A percentile compares a stretch with the other conserved stretches of the same genome.
Evolutionary conservation across 1,140 invertebrate species (phyloP).

Genomic region (Drosophila nigrodunni): DNA sequence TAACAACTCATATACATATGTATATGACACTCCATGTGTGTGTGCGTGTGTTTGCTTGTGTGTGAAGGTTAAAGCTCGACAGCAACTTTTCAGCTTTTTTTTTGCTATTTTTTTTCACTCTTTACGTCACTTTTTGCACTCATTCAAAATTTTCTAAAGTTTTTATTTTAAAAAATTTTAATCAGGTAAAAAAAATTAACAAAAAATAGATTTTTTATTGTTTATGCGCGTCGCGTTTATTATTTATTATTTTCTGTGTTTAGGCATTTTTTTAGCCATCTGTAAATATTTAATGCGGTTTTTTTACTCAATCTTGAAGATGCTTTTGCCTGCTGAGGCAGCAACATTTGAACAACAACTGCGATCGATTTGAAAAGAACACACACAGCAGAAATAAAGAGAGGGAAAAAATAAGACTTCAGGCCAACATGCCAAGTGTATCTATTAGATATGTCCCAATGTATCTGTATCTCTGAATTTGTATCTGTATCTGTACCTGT

Average conservation of each 20-base stretch:
- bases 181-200: neutral
- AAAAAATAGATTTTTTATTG: neutral
- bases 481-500: conserved; percentile 24
- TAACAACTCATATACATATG: conserved; percentile 10
- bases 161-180: neutral
- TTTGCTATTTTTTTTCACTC: conserved; percentile 17
- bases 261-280: no score
- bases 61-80: conserved; percentile 49
- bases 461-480: conserved; percentile 27
- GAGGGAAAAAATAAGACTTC: neutral
- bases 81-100: conserved; percentile 20
- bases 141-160: neutral
- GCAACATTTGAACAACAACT: conserved; percentile 28
- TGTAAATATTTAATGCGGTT: neutral
- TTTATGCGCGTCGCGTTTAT: neutral
- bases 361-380: conserved; percentile 12
- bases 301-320: conserved; percentile 5
- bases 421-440: conserved; percentile 36
- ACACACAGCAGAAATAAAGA: neutral
- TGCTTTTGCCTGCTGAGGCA: conserved; percentile 1
- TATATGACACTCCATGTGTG: neutral
- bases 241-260: neutral
- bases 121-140: conserved; percentile 31
- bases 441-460: conserved; percentile 46
- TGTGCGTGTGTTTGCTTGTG: conserved; percentile 24